A percentile compares a stretch with the other conserved stretches of the same genome.
Evolutionary conservation across 1,140 invertebrate species (phyloP).

Genomic region (Goniozus legneri): DNA sequence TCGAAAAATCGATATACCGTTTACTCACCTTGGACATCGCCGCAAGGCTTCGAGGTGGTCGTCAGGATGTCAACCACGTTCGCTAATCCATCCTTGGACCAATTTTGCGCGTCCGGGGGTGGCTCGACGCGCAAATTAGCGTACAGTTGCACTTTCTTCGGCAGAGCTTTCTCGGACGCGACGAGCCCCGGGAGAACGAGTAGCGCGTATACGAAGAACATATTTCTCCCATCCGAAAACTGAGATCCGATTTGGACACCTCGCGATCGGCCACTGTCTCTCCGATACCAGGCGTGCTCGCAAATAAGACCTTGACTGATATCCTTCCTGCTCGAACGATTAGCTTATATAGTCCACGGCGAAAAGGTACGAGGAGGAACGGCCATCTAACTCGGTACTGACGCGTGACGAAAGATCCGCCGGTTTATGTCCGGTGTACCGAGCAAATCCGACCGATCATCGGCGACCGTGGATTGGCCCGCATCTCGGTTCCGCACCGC

Average conservation of each 20-base stretch:
- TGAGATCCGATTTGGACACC: no score
- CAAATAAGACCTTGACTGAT: conserved; percentile 31
- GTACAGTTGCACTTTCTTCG: conserved; percentile 2
- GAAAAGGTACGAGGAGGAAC: conserved; percentile 33
- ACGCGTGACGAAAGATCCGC: conserved; percentile 43
- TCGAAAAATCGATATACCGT: background rate
- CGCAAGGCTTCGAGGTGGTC: conserved; percentile 8
- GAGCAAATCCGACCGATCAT: conserved; percentile 19
- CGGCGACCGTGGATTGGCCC: conserved; percentile 13
- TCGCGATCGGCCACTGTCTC: background rate
- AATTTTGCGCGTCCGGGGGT: conserved; percentile 5
- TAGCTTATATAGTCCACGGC: conserved; percentile 43
- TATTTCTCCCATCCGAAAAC: conserved; percentile 12
- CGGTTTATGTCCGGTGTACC: conserved; percentile 16
- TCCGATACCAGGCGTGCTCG: background rate
- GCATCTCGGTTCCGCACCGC: background rate
- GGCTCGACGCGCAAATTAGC: background rate
- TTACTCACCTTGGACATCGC: conserved; percentile 15
- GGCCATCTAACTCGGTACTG: conserved; percentile 40
- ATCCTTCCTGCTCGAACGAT: conserved; percentile 20
- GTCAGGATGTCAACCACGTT: conserved; percentile 24
- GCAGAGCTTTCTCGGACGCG: conserved; percentile 6
- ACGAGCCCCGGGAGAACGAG: conserved; percentile 14
- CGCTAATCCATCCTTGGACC: conserved; percentile 26
- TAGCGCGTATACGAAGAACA: conserved; percentile 14